Evolutionary conservation across 2,113 vertebrate genomes (phyloP).

Genomic region (Nannobrachium achirus): DNA sequence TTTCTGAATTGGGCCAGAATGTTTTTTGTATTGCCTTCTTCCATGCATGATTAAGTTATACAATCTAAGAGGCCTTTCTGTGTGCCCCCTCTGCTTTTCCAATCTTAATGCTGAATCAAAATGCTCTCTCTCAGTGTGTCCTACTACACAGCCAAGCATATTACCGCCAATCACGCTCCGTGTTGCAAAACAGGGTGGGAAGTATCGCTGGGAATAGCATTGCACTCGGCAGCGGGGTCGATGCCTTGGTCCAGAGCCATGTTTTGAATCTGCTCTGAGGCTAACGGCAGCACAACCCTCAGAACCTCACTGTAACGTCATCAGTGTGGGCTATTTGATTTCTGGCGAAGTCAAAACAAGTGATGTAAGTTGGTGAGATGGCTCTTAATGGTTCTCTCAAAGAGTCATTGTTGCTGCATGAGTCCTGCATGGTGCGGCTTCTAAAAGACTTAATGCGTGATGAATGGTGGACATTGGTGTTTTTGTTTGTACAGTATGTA

Average conservation of each 20-base stretch:
- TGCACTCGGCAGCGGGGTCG: slow-evolving; percentile 38
- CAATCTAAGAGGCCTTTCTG: slow-evolving; percentile 56
- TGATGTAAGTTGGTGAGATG: slow-evolving; percentile 61
- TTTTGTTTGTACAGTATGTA: slow-evolving; percentile 14
- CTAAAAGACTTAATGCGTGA: slow-evolving; percentile 1
- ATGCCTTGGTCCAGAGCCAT: slow-evolving; percentile 61
- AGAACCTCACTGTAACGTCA: slow-evolving; percentile 45
- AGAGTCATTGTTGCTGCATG: slow-evolving; percentile 33
- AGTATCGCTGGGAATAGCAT: slow-evolving; percentile 62
- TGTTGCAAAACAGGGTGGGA: slow-evolving; percentile 47
- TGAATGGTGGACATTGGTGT: slow-evolving; percentile 13
- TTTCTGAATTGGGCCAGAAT: slow-evolving; percentile 53
- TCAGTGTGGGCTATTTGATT: slow-evolving; percentile 58
- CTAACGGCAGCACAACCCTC: slow-evolving; percentile 44
- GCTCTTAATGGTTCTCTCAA: slow-evolving; percentile 33
- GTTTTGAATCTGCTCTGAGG: slow-evolving; percentile 60
- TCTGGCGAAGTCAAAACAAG: slow-evolving; percentile 64
- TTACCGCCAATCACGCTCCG: slow-evolving; percentile 55
- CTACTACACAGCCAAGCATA: slow-evolving; percentile 42
- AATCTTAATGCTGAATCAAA: slow-evolving; percentile 50
- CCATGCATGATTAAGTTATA: slow-evolving; percentile 66
- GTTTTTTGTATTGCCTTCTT: slow-evolving; percentile 57
- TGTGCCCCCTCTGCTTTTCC: slow-evolving; percentile 49
- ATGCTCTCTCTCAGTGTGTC: slow-evolving; percentile 42
- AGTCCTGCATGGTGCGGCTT: background rate